Evolutionary conservation across 2,888 invertebrate species (phyloP).

Genomic region (Epinotia nisella): DNA sequence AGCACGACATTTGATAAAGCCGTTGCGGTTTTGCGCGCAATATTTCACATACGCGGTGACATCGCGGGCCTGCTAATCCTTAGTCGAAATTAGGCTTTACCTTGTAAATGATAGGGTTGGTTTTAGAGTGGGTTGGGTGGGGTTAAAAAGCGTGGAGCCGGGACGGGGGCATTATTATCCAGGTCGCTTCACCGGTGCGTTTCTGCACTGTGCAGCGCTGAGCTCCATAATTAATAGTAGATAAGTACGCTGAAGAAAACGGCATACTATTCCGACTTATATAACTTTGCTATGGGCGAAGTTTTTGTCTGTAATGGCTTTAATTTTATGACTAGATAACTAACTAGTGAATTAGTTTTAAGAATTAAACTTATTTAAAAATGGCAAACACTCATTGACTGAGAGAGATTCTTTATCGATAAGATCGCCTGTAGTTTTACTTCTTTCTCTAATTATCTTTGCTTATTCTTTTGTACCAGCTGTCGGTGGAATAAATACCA

Average conservation of each 20-base stretch:
- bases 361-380: too few relatives aligned
- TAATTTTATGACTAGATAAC: background rate
- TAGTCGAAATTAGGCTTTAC: background rate
- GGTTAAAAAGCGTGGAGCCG: conserved; percentile 54
- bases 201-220: conserved; percentile 7
- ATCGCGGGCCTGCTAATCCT: conserved; percentile 34
- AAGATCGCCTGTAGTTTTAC: too few relatives aligned
- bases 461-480: too few relatives aligned
- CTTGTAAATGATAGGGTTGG: conserved; percentile 2
- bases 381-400: too few relatives aligned
- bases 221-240: conserved; percentile 30
- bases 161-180: conserved; percentile 40
- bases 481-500: too few relatives aligned
- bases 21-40: conserved; percentile 51
- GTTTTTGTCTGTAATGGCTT: conserved; percentile 13
- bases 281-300: conserved; percentile 1
- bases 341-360: background rate
- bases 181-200: conserved; percentile 37
- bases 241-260: conserved; percentile 26
- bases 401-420: too few relatives aligned
- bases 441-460: too few relatives aligned
- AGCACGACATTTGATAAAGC: conserved; percentile 53
- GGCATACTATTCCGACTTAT: conserved; percentile 2
- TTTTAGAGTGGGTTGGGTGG: conserved; percentile 44
- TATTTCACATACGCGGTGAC: conserved; percentile 50